A percentile compares a stretch with the other conserved stretches of the same genome.
These are phyloP conservation scores for Gorsachius goisagi DNA, from an alignment of 2,113 vertebrate species.

Conservation along the genomic window DNA sequence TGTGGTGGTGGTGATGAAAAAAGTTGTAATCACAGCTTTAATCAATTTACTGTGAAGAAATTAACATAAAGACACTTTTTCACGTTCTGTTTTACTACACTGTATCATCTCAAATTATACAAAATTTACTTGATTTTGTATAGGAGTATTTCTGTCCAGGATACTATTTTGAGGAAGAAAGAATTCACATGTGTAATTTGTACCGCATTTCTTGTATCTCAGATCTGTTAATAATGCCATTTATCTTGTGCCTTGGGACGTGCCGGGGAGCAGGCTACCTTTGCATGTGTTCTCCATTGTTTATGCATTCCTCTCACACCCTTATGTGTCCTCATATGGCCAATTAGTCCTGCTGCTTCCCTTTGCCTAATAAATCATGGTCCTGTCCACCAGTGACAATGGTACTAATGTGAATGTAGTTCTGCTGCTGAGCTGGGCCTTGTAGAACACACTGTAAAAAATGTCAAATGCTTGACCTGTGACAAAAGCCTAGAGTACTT, in stretches of 20 bases:
- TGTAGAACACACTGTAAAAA: slow-evolving; percentile 54
- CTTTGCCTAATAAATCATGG: slow-evolving; percentile 58
- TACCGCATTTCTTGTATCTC: neutral
- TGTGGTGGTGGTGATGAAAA: neutral
- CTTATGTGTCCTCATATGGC: neutral
- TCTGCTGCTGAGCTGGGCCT: slow-evolving; percentile 44
- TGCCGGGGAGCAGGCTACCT: neutral
- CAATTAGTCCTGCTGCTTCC: slow-evolving; percentile 30
- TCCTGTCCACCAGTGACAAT: slow-evolving; percentile 37
- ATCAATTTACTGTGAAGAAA: neutral
- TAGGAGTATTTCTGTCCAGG: neutral
- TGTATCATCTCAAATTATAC: neutral
- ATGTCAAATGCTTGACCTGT: slow-evolving; percentile 25
- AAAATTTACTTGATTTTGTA: neutral
- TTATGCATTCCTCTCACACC: slow-evolving; percentile 28
- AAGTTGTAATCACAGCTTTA: neutral
- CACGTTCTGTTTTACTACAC: neutral
- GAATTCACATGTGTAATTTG: neutral
- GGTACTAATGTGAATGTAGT: slow-evolving; percentile 42
- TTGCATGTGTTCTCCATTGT: neutral
- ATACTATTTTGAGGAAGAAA: neutral
- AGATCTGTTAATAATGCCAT: slow-evolving; percentile 5
- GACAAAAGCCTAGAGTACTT: neutral
- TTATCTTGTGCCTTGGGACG: neutral
- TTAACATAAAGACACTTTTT: neutral